These are phyloP conservation scores for Trachops cirrhosus DNA, from an alignment of 2,797 vertebrate species.

Conservation along the genomic window DNA sequence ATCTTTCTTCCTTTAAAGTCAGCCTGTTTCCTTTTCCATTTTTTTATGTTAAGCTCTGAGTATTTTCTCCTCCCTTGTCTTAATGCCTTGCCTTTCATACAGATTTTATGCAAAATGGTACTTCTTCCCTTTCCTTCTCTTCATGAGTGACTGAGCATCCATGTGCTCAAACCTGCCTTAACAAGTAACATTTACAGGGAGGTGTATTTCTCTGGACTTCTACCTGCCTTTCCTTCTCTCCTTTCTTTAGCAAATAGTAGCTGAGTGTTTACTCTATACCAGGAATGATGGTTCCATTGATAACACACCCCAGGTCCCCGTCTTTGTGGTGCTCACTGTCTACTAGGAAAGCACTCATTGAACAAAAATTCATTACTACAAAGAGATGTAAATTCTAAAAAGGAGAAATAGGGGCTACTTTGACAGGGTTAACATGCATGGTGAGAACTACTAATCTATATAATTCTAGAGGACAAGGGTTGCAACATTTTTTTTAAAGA, in stretches of 20 bases:
- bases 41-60: not conserved
- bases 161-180: not conserved
- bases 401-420: not conserved
- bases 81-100: not conserved
- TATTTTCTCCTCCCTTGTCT: not conserved
- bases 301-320: not conserved
- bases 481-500: not conserved
- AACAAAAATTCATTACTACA: not conserved
- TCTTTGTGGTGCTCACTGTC: not conserved
- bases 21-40: not conserved
- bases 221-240: not conserved
- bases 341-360: not conserved
- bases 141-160: not conserved
- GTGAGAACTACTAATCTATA: not conserved
- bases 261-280: not conserved
- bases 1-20: not conserved
- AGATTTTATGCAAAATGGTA: not conserved
- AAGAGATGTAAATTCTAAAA: not conserved
- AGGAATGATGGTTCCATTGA: not conserved
- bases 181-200: not conserved
- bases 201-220: not conserved
- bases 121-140: not conserved
- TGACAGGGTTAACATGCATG: not conserved
- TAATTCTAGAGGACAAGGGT: not conserved
- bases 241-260: not conserved